Evolutionary conservation across 2,113 vertebrate species (phyloP), one percentile per base, ranked within the genome.

Genomic region (Oreochromis aureus): DNA sequence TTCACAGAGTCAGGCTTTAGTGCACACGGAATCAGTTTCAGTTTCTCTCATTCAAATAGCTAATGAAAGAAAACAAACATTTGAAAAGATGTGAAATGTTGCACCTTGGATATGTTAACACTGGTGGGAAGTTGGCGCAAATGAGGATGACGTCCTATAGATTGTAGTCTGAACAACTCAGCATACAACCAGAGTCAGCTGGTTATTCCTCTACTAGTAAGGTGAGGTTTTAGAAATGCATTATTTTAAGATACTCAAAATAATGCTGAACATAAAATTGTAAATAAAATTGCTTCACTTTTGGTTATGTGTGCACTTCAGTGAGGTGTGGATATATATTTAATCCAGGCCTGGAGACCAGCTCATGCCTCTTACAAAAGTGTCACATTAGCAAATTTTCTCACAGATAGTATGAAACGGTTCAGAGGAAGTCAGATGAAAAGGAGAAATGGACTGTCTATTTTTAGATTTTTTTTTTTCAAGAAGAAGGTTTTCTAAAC

Each of bases 241-340:
- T 24, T 56, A 24, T 56, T 56, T 56, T 56, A 24, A 56, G 11
- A 56, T 56, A 0, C 55, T 27, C 22, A 56, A 56, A 13, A 3
- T 56, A 56, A 12, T 27, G 22, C 55, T 56, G 54, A 56, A 56
- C 6, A 55, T 56, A 11, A 55, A 55, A 55, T 55, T 55, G n/a
- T 55, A 55, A 22, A 22, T 55, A 55, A 55, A 55, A 55, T 55
- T 22, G n/a, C n/a, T 22, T 55, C 54, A 56, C 54, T 24, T 56
- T 56, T 56, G 22, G 54, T 56, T 24, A 55, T 24, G 10, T 55
- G 54, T 24, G 54, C n/a, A 12, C 54, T 12, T 55, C 10, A 55
- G n/a, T 0, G 10, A 55, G 22, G 1, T 13, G 1, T 11, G 9
- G 22, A 7, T 34, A 32, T 3, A 61, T 61, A 18, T 10, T 61